phyloP scores from a whole-genome alignment of 2,888 invertebrate species.

The Orthosia incerta region DNA sequence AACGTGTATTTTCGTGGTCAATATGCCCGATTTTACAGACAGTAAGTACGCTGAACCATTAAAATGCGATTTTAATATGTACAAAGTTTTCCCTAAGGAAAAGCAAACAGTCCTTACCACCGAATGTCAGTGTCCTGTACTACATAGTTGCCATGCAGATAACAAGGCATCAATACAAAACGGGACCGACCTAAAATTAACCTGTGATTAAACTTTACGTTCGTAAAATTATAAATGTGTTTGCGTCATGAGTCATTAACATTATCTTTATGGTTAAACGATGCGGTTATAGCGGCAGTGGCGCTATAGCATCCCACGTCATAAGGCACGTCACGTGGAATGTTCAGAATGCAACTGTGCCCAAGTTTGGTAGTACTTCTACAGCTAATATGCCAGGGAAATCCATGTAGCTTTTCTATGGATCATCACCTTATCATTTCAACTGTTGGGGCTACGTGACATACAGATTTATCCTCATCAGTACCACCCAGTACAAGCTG shows the following conservation, averaged over 20 bases:
- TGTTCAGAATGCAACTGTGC: background rate
- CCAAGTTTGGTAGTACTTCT: slow-evolving; percentile 7
- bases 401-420: slow-evolving; percentile 10
- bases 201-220: slow-evolving; percentile 24
- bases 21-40: slow-evolving; percentile 1
- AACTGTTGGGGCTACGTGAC: slow-evolving; percentile 16
- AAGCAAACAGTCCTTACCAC: background rate
- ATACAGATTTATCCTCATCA: slow-evolving; percentile 29
- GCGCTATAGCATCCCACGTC: slow-evolving; percentile 34
- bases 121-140: background rate
- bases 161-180: slow-evolving; percentile 7
- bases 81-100: slow-evolving; percentile 7
- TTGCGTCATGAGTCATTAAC: slow-evolving; percentile 59
- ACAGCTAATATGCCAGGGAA: slow-evolving; percentile 13
- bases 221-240: slow-evolving; percentile 47
- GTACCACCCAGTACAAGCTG: background rate
- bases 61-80: background rate
- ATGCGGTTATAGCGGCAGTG: slow-evolving; percentile 45
- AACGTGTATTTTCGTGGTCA: background rate
- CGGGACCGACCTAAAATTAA: slow-evolving; percentile 35
- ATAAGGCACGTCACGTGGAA: slow-evolving; percentile 22
- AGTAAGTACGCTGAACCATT: background rate
- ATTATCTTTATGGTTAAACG: slow-evolving; percentile 55
- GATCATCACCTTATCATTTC: slow-evolving; percentile 5
- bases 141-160: slow-evolving; percentile 24